Conservation (phyloP, 2,113 vertebrate species). For the Psophia crepitans region DNA sequence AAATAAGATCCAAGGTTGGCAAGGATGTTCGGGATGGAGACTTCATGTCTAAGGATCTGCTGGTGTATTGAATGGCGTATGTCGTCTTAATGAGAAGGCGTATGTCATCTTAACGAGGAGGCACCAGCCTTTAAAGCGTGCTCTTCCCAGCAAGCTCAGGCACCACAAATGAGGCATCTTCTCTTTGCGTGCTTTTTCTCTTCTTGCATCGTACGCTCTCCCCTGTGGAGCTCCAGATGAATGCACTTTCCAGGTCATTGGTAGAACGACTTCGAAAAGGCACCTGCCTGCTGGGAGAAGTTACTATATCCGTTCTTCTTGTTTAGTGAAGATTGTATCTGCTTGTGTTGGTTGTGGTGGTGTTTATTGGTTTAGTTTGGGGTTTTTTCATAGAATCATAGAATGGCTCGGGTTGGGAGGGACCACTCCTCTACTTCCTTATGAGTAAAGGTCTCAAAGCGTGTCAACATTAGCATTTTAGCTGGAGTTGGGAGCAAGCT, state of each 20-base stretch:
- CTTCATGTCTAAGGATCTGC: neutral
- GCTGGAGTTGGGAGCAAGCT: neutral
- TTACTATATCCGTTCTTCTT: neutral
- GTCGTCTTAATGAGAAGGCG: neutral
- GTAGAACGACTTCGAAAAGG: neutral
- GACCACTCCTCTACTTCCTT: neutral
- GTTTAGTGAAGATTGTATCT: neutral
- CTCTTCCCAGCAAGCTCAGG: neutral
- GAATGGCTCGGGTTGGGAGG: too few species aligned
- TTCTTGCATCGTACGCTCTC: rapidly evolving
- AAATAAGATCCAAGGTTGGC: neutral
- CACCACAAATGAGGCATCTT: neutral
- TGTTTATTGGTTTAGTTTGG: neutral
- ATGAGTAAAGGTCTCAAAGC: neutral
- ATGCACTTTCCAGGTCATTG: neutral
- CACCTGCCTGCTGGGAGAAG: neutral
- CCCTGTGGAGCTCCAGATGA: neutral
- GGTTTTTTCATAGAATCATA: too few species aligned
- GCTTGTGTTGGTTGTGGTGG: neutral
- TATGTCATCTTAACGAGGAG: neutral
- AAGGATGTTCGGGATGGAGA: neutral
- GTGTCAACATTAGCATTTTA: neutral
- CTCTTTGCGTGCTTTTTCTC: neutral
- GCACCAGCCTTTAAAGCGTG: neutral
- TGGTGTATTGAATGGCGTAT: neutral